Conservation (phyloP, 2,797 vertebrate species). For the Urosaurus nigricauda region DNA sequence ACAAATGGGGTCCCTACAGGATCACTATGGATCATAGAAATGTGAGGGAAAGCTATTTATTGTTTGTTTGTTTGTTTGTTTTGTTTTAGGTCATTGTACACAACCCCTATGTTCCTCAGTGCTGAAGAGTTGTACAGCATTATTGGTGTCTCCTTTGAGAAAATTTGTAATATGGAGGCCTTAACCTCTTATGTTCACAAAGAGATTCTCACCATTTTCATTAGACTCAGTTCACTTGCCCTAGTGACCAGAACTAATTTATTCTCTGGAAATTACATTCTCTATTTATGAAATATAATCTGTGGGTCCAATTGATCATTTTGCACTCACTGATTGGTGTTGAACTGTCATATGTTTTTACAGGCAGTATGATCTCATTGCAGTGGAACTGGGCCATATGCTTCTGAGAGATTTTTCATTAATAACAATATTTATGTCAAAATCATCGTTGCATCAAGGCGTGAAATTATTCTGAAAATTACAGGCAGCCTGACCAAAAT, state of each 20-base stretch:
- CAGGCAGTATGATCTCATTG: conserved; percentile 11
- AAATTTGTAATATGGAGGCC: not conserved
- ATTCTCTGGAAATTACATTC: conserved; percentile 35
- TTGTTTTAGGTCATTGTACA: no score
- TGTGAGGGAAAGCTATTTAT: no score
- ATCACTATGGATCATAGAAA: no score
- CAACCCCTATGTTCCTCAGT: conserved; percentile 9
- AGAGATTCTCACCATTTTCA: conserved; percentile 26
- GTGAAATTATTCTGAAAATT: conserved; percentile 5
- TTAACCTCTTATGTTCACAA: conserved; percentile 23
- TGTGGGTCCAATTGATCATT: conserved; percentile 42
- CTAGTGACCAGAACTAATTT: conserved; percentile 25
- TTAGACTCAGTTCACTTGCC: not conserved
- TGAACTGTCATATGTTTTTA: conserved; percentile 32
- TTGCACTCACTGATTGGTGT: conserved; percentile 50
- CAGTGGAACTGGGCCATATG: conserved; percentile 24
- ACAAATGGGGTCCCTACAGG: no score
- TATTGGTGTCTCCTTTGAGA: conserved; percentile 26
- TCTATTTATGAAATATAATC: conserved; percentile 50
- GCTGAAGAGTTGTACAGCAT: conserved; percentile 26
- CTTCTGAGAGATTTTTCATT: not conserved
- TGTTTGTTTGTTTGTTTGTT: no score
- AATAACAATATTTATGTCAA: conserved; percentile 23
- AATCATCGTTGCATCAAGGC: not conserved
- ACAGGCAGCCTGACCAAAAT: conserved; percentile 11